Percentiles rank a stretch among this genome's conserved stretches.
These are phyloP conservation scores for Lasioglossum calceatum DNA, from an alignment of 2,888 invertebrate species.

Conservation along the genomic window DNA sequence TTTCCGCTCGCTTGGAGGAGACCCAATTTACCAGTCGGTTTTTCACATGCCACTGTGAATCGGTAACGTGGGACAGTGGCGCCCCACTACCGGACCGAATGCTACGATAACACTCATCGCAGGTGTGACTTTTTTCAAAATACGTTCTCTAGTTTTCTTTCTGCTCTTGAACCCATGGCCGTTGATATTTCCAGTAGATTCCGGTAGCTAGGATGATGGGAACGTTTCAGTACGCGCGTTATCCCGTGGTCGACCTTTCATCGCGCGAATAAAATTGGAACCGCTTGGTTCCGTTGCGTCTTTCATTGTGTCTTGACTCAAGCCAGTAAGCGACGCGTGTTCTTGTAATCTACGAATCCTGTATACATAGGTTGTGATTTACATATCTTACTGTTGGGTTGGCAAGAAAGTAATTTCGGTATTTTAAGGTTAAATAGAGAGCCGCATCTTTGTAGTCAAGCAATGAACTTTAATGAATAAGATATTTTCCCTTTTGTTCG, in stretches of 20 bases:
- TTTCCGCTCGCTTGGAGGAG: constrained; percentile 50
- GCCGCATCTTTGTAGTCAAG: too few relatives aligned
- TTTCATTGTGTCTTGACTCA: neutral
- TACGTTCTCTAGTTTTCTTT: constrained; percentile 12
- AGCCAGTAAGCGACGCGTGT: neutral
- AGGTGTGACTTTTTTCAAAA: constrained; percentile 75
- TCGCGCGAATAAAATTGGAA: neutral
- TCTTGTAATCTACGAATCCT: neutral
- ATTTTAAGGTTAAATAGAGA: too few relatives aligned
- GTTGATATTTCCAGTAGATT: neutral
- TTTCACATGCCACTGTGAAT: constrained; percentile 75
- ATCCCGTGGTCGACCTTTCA: neutral
- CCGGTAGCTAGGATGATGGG: neutral
- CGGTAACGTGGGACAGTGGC: constrained; percentile 81
- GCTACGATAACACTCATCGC: constrained; percentile 81
- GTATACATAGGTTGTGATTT: neutral
- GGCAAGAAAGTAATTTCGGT: too few relatives aligned
- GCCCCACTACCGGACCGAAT: constrained; percentile 83
- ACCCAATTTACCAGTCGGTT: constrained; percentile 47
- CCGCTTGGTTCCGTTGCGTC: neutral
- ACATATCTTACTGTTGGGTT: neutral
- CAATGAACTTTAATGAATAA: too few relatives aligned
- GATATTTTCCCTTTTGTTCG: too few relatives aligned
- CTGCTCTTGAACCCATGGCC: neutral
- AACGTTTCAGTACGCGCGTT: neutral